Evolutionary conservation across 2,113 vertebrate species (phyloP).

Genomic region (Labeo catla): DNA sequence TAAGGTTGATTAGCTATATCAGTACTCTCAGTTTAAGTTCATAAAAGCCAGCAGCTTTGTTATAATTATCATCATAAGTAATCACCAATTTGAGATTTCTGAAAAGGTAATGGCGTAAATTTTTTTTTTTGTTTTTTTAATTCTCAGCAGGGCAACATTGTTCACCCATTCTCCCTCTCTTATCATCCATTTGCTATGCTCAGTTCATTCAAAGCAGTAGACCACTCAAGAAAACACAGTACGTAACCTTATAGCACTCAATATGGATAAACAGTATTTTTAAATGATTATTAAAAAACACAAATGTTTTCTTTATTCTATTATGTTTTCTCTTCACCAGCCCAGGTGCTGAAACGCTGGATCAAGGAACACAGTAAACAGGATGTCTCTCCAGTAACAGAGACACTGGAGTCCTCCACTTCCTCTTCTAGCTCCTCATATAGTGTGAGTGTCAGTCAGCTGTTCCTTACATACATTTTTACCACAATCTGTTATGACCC

Average conservation of each 20-base stretch:
- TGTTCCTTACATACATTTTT: neutral
- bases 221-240: slow-evolving; percentile 79
- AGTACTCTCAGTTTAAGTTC: too few relatives aligned
- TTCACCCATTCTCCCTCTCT: slow-evolving; percentile 78
- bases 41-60: neutral
- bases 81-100: too few relatives aligned
- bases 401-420: slow-evolving; percentile 10
- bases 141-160: slow-evolving; percentile 64
- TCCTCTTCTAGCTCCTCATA: slow-evolving; percentile 63
- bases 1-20: too few relatives aligned
- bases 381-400: neutral
- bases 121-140: neutral
- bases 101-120: too few relatives aligned
- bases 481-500: neutral
- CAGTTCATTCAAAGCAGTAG: slow-evolving; percentile 79
- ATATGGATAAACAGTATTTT: neutral
- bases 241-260: neutral
- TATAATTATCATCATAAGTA: neutral
- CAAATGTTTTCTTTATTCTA: neutral
- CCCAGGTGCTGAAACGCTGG: slow-evolving; percentile 70
- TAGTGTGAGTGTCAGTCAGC: slow-evolving; percentile 69
- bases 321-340: slow-evolving; percentile 50
- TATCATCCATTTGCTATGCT: slow-evolving; percentile 87
- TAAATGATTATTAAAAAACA: neutral
- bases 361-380: slow-evolving; percentile 62